Base-by-base conservation (phyloP, 2,888 invertebrate species). In the Stictocephala bisonia region DNA sequence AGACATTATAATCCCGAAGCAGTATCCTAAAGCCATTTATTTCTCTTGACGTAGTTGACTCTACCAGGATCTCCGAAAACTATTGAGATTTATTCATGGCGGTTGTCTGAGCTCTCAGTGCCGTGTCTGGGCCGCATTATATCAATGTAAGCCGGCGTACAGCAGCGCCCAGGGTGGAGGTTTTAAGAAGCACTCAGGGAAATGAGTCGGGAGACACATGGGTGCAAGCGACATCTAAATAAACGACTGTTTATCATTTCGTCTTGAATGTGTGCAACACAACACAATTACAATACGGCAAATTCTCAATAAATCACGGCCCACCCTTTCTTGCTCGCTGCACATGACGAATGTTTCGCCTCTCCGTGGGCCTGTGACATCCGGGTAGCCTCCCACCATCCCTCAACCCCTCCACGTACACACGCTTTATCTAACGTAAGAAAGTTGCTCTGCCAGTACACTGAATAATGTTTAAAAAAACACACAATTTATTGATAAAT, bases 221-320 rank as follows among this genome's bases (percentile, higher is more conserved):
- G 64, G 20, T 50, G 72, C 72, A 72, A 72, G 20, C 50, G 64
- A 71, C 71, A 58, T 48, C 71, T 60, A 71, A 71, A 71, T 71
- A 71, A 71, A 71, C 41, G 56, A 24, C 58, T 48, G 71, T 71
- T 71, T 71, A 48, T 71, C 71, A 71, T 71, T 60, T 71, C 29
- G 60, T 71, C 58, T 56, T 15, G 56, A 56, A 29, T 18, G 60
- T 60, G 40, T 40, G 60, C 35, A 18, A 71, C 71, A 72, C 51
- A n/a, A n/a, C n/a, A 64, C 72, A 72, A 72, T 72, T 72, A 72
- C 72, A 72, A 72, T 72, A 48, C 35, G 50, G 44, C 64, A 66
- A 51, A 50, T 51, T 72, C 51, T 50, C 72, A 44, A 66, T 72
- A 66, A 72, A 66, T 66, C 72, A 72, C 35, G 11, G 26, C 56